Percentiles rank a stretch among this genome's conserved stretches.
Conservation (phyloP, 2,888 invertebrate species). For the Hipparchia sbordonii region DNA sequence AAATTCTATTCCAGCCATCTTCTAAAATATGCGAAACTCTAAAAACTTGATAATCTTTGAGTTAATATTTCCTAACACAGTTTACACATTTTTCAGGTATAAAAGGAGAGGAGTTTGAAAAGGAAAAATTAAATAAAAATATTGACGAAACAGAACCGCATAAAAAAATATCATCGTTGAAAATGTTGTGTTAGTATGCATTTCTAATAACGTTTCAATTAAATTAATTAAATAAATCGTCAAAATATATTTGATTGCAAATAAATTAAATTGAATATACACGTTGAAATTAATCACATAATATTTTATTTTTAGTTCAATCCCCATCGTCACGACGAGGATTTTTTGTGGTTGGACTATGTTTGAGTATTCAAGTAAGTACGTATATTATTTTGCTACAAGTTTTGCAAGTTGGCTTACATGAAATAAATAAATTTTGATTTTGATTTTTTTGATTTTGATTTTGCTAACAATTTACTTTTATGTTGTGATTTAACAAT, state of each 20-base stretch:
- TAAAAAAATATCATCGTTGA: constrained; percentile 35
- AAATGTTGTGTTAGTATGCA: constrained; percentile 37
- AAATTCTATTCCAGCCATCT: neutral
- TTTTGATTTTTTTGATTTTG: too few relatives aligned
- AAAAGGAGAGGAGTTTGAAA: constrained; percentile 35
- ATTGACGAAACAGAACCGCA: constrained; percentile 24
- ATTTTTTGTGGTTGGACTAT: constrained; percentile 54
- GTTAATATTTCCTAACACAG: neutral
- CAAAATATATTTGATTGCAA: too few relatives aligned
- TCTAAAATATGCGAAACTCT: neutral
- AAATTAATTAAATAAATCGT: neutral
- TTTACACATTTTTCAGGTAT: constrained; percentile 8
- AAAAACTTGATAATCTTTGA: neutral
- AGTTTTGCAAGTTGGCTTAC: too few relatives aligned
- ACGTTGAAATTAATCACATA: neutral
- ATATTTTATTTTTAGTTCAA: constrained; percentile 29
- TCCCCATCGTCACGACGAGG: constrained; percentile 37
- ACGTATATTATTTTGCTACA: neutral
- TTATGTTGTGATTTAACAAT: neutral
- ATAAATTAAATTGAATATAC: too few relatives aligned
- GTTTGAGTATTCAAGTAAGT: constrained; percentile 60
- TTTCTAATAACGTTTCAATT: neutral
- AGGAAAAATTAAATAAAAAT: constrained; percentile 37
- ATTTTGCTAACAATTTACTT: neutral
- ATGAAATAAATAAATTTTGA: too few relatives aligned